Conservation (phyloP, 2,797 vertebrate species). For the Eurystomus glaucurus region DNA sequence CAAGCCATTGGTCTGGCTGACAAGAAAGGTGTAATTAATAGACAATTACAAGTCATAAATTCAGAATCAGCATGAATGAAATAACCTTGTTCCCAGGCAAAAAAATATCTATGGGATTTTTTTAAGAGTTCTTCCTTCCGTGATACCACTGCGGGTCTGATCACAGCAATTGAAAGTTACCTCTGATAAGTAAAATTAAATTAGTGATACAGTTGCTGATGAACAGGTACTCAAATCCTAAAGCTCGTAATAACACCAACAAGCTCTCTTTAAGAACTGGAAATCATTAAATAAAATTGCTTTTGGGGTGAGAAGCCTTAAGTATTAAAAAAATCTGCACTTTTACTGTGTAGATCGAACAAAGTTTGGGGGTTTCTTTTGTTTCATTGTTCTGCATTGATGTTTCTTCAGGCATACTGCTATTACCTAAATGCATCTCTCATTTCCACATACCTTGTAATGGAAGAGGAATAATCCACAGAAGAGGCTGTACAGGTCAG, state of each 20-base stretch:
- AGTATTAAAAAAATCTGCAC: background rate
- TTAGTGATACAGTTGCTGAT: background rate
- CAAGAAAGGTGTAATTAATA: background rate
- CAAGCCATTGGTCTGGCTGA: background rate
- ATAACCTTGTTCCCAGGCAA: background rate
- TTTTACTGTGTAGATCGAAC: background rate
- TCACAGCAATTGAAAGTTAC: background rate
- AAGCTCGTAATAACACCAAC: background rate
- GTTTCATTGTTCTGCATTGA: background rate
- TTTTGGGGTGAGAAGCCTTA: background rate
- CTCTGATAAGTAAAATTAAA: background rate
- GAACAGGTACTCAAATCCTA: background rate
- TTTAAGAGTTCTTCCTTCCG: background rate
- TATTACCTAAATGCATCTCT: background rate
- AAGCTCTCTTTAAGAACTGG: background rate
- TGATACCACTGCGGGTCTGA: background rate
- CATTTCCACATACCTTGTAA: conserved; percentile 89
- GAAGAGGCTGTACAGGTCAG: conserved; percentile 94
- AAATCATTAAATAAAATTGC: background rate
- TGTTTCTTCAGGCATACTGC: background rate
- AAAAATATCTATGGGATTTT: background rate
- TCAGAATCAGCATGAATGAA: background rate
- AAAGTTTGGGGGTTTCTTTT: background rate
- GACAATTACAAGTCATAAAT: background rate
- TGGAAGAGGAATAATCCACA: conserved; percentile 95